Evolutionary conservation across 2,797 vertebrate species (phyloP).

Genomic region (Myoxocephalus aenaeus): DNA sequence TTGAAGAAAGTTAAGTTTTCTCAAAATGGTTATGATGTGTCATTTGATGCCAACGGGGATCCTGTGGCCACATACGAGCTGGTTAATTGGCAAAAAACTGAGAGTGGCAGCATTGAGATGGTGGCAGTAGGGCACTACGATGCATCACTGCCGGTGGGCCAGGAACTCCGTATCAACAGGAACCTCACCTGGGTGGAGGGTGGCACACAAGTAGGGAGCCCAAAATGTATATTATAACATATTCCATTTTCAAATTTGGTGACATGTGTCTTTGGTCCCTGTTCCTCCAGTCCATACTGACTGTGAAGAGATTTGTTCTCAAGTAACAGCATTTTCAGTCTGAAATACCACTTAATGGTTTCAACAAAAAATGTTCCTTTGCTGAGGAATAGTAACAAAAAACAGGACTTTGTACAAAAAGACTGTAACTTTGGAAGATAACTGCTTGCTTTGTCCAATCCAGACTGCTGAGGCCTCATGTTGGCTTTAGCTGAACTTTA

Average conservation of each 20-base stretch:
- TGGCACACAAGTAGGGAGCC: constrained; percentile 46
- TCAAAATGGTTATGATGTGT: constrained; percentile 60
- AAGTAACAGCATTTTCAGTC: too few species aligned
- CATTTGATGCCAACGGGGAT: constrained; percentile 83
- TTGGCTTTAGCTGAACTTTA: too few species aligned
- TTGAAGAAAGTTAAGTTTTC: constrained; percentile 75
- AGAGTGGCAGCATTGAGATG: constrained; percentile 58
- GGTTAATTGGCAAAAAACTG: constrained; percentile 79
- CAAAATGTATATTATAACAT: too few species aligned
- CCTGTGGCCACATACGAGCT: constrained; percentile 80
- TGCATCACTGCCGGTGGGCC: constrained; percentile 66
- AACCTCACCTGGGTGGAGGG: constrained; percentile 70
- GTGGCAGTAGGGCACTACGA: constrained; percentile 80
- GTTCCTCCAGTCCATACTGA: too few species aligned
- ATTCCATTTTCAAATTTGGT: too few species aligned
- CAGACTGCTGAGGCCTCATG: too few species aligned
- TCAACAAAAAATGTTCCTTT: too few species aligned
- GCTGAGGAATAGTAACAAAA: too few species aligned
- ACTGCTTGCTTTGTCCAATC: neutral
- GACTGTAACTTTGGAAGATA: neutral
- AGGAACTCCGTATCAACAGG: constrained; percentile 67
- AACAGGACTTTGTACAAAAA: too few species aligned
- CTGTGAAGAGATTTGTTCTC: too few species aligned
- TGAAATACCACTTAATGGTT: too few species aligned
- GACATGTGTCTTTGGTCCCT: too few species aligned